A percentile compares a stretch with the other conserved stretches of the same genome.
phyloP scores from a whole-genome alignment of 2,113 vertebrate genomes.

The Diphyllodes magnificus region DNA sequence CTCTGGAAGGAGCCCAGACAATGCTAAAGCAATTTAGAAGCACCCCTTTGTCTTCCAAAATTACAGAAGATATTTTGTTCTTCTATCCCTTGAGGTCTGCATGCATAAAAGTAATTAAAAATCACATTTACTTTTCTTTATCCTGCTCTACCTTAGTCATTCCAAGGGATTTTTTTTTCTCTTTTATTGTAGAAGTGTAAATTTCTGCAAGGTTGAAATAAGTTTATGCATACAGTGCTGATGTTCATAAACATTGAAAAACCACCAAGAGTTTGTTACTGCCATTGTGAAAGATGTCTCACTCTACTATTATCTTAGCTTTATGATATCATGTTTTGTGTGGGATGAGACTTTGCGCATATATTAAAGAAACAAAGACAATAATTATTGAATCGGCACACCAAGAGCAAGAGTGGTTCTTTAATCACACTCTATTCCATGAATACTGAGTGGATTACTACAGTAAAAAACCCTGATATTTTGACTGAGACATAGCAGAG shows the following conservation, averaged over 20 bases:
- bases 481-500: conserved; percentile 55
- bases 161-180: not conserved
- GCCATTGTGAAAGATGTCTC: conserved; percentile 40
- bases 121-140: not conserved
- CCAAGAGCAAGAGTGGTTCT: conserved; percentile 19
- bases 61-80: not conserved
- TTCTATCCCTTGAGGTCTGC: not conserved
- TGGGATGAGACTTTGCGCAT: conserved; percentile 23
- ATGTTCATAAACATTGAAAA: conserved; percentile 30
- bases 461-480: conserved; percentile 57
- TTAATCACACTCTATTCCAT: conserved; percentile 62
- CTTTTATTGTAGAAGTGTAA: not conserved
- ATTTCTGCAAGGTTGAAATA: not conserved
- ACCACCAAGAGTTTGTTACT: not conserved
- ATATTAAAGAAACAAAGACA: conserved; percentile 60
- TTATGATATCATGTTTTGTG: conserved; percentile 46
- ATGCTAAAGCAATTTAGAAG: not conserved
- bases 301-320: conserved; percentile 41
- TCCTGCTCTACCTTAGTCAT: not conserved
- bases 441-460: conserved; percentile 59
- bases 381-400: conserved; percentile 59
- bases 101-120: conserved; percentile 14
- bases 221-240: not conserved
- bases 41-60: not conserved
- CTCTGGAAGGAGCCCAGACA: not conserved